Evolutionary conservation across 2,797 vertebrate genomes (phyloP), one percentile per base, ranked within the genome.

Genomic region (Sebastes iracundus): DNA sequence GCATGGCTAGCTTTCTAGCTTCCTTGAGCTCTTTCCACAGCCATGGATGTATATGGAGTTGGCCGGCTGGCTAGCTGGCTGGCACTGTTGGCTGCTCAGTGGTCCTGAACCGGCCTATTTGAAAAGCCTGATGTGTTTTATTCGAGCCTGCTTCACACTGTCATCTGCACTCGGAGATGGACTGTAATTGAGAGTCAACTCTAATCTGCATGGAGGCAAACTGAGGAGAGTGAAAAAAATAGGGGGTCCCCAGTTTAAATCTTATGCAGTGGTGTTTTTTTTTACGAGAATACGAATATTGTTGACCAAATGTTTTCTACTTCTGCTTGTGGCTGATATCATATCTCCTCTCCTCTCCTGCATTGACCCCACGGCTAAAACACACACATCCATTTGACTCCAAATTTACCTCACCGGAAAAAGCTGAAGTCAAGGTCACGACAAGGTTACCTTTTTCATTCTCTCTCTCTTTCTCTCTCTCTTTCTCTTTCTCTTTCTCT

Each of bases 91-190:
- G 92, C 91, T 91, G 92, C 87, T 93, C 92, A 92, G 88, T 96
- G 96, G 95, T 96, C 97, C 96, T 97, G 96, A 98, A 97, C 97
- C 93, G 95, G 95, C 96, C 97, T 96, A 97, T 98, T 97, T 97
- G 95, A 97, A 92, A 96, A 96, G 94, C 97, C 95, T 97, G 96
- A 97, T 97, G 96, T 97, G 96, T 98, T 98, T 97, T 97, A 97
- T 97, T 96, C 97, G 77, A 83, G 77, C 82, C 85, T 91, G 95
- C 93, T 97, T 97, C 96, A 91, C 95, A 95, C 97, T 97, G 97
- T 97, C 97, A 97, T 97, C 94, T 95, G 95, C 92, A 90, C 93
- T 95, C 92, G 90, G 94, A 96, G 96, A 96, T 93, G 96, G 95
- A 90, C 94, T 95, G 92, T 97, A 97, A 98, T 97, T 97, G 97